Base-by-base conservation (phyloP, 2,113 vertebrate species). In the Vombatus ursinus region DNA sequence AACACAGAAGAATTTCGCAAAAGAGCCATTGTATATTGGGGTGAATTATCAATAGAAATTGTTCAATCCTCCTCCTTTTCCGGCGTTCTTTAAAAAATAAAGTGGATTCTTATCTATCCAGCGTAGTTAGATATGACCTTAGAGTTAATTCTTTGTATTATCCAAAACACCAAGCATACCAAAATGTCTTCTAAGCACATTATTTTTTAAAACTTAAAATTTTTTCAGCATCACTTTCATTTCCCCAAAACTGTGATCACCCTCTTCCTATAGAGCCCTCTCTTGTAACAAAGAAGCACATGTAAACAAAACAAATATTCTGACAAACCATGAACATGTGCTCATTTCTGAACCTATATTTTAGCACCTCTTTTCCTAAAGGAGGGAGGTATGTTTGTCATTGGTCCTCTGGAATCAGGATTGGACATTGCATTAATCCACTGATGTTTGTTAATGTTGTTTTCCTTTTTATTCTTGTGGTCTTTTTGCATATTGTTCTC, bases 21-120 rank as follows among this genome's bases (percentile, higher is more conserved):
- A 1, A 92, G 94, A 93, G 95, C n/a, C 95, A 95, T 61, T 91
- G 94, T 95, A 89, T 94, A 93, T 90, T 5, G 0, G 50, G 37
- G 51, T 23, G 8, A 19, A 25, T 91, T 68, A 49, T 92, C 92
- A 92, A 52, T n/a, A 49, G 50, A 91, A 96, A 61, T 68, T 52
- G 37, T 84, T 84, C 68, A 84, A 44, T 44, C 68, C 16, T 84
- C 68, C n/a, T 44, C 37, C n/a, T 84, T 84, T 44, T 22, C 68
- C 68, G 44, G 19, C 8, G 2, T 84, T 44, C 68, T 84, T 44
- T 84, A 44, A 84, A 77, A 84, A 44, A 84, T 44, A 44, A 84
- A 19, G 19, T 90, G 94, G 50, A 19, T 94, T 97, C 95, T 77
- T 89, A 94, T 92, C 57, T 94, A 94, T 94, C 91, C 95, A 31